A percentile compares a stretch with the other conserved stretches of the same genome.
Conservation (phyloP, 2,888 invertebrate genomes). For the Leistus spinibarbis region DNA sequence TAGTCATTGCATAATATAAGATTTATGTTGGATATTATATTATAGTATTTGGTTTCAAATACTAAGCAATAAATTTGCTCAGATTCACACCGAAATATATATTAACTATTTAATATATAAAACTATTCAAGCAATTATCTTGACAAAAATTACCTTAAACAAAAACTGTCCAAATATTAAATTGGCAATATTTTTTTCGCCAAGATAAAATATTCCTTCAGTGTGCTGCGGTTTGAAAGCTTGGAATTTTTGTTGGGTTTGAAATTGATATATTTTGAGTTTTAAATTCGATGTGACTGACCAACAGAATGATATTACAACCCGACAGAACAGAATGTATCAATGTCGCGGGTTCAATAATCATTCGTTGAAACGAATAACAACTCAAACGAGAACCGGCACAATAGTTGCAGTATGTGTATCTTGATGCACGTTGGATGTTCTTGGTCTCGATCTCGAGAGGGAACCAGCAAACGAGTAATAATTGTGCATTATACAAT, state of each 20-base stretch:
- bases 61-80: too few relatives aligned
- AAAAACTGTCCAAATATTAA: background rate
- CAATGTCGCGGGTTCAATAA: constrained; percentile 2
- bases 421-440: constrained; percentile 7
- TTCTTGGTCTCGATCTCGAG: background rate
- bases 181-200: background rate
- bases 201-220: background rate
- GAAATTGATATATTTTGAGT: background rate
- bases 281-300: background rate
- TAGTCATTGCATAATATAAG: too few relatives aligned
- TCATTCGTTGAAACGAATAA: constrained; percentile 3
- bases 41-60: too few relatives aligned
- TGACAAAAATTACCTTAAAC: too few relatives aligned
- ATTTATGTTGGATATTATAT: too few relatives aligned
- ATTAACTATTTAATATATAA: too few relatives aligned
- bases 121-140: too few relatives aligned
- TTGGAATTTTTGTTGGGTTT: background rate
- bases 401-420: constrained; percentile 5
- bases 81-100: too few relatives aligned
- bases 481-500: background rate
- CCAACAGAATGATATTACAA: background rate
- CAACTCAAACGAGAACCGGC: constrained; percentile 6
- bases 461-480: background rate
- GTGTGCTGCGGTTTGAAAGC: background rate
- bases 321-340: background rate